Base-by-base conservation (phyloP, 2,113 vertebrate genomes). In the Nesoenas mayeri region DNA sequence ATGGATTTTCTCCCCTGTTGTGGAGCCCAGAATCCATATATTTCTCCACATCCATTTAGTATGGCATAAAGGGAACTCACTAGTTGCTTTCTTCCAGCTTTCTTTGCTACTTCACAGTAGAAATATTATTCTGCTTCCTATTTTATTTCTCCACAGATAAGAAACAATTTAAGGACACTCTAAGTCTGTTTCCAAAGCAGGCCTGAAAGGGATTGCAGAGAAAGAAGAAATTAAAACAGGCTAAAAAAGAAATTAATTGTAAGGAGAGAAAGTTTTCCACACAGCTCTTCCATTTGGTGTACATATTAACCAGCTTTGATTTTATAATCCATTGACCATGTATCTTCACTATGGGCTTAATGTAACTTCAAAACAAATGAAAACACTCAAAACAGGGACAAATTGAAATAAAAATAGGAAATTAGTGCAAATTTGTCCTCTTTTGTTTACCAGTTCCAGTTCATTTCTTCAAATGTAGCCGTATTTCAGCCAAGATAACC, bases 1-100 rank as follows among this genome's bases (percentile, higher is more conserved):
- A 94, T 97, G 96, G 98, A 98, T 98, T 98, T 98, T 97, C 98
- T 98, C 97, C 97, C 95, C 86, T 88, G 87, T 96, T 36, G 66
- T 94, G 74, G 91, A 98, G 97, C 95, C 97, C 98, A 98, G 96
- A 98, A 98, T 98, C 97, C 96, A 86, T 98, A 98, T 97, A 94
- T 98, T 97, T 97, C 97, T 96, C 84, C 97, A 97, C 95, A 96
- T 94, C 96, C 97, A 97, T 96, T 97, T 97, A 97, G 97, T 95
- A 97, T 93, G 95, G 93, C 93, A 71, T 87, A 95, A 74, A 91
- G 42, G 81, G 75, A 97, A 88, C 96, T 96, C 88, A 85, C 38
- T 86, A 57, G 34, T 53, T 89, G 18, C 47, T 94, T 93, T 81
- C 47, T 54, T 90, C 58, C 58, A 89, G 42, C 54, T 93, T 95